These are phyloP conservation scores for Helicoverpa armigera DNA, from an alignment of 1,140 invertebrate genomes.

Conservation along the genomic window DNA sequence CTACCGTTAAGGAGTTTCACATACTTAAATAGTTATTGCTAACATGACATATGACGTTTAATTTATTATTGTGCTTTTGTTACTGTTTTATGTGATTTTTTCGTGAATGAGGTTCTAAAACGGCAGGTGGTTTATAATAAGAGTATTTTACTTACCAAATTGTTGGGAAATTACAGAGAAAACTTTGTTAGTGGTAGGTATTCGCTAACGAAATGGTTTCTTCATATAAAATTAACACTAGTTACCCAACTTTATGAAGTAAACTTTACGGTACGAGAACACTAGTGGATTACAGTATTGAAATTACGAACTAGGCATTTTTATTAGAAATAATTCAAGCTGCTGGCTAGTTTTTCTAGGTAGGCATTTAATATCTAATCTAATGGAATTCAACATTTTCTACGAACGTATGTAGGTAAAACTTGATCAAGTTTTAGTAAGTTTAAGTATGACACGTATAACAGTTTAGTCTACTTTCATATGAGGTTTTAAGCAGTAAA, in stretches of 20 bases:
- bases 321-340: slow-evolving; percentile 20
- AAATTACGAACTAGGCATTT: slow-evolving; percentile 26
- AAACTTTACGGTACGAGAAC: slow-evolving; percentile 17
- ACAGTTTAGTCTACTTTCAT: slow-evolving; percentile 41
- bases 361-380: slow-evolving; percentile 20
- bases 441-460: slow-evolving; percentile 24
- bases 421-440: slow-evolving; percentile 25
- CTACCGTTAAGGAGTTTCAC: slow-evolving; percentile 76
- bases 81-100: slow-evolving; percentile 57
- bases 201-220: slow-evolving; percentile 33
- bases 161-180: slow-evolving; percentile 38
- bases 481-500: slow-evolving; percentile 61
- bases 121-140: slow-evolving; percentile 36
- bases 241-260: slow-evolving; percentile 24
- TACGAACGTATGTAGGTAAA: slow-evolving; percentile 10
- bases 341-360: background rate
- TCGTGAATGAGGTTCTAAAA: slow-evolving; percentile 16
- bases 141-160: slow-evolving; percentile 32
- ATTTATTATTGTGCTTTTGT: slow-evolving; percentile 72
- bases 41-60: slow-evolving; percentile 84
- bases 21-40: slow-evolving; percentile 83
- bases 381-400: slow-evolving; percentile 22
- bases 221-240: slow-evolving; percentile 30
- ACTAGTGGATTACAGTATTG: slow-evolving; percentile 6
- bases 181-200: slow-evolving; percentile 12